phyloP scores from a whole-genome alignment of 2,888 invertebrate species.

The Andrena chrysosceles region DNA sequence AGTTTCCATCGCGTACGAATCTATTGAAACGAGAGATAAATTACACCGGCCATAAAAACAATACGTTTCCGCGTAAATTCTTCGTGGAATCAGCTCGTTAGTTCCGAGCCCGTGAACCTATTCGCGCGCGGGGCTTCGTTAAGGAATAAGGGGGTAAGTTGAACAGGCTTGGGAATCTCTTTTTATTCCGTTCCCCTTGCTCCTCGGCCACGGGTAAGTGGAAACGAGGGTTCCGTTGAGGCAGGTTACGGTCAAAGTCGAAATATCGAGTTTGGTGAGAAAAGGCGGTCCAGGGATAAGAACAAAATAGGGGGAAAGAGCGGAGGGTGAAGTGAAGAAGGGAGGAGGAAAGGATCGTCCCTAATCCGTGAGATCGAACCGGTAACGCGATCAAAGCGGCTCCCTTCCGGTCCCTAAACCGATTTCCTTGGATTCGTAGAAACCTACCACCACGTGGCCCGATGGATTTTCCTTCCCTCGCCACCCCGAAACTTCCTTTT shows the following conservation, averaged over 20 bases:
- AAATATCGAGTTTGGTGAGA: constrained; percentile 69
- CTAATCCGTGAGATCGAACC: constrained; percentile 77
- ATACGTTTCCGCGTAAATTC: not conserved
- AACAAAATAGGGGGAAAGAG: constrained; percentile 39
- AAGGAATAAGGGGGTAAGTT: constrained; percentile 19
- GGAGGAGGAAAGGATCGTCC: constrained; percentile 61
- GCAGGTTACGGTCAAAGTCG: constrained; percentile 66
- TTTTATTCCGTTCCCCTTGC: constrained; percentile 30
- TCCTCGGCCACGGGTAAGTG: constrained; percentile 7
- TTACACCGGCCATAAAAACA: not conserved
- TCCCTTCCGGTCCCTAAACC: constrained; percentile 75
- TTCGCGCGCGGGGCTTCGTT: constrained; percentile 7
- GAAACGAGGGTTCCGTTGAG: constrained; percentile 49
- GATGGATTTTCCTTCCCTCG: constrained; percentile 57
- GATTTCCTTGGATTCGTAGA: constrained; percentile 73
- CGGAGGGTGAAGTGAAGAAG: constrained; percentile 36
- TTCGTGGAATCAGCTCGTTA: not conserved
- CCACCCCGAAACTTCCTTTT: constrained; percentile 17
- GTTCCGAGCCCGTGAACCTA: not conserved
- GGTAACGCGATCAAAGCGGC: constrained; percentile 78
- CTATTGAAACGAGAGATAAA: too few relatives aligned
- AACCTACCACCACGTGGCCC: constrained; percentile 67
- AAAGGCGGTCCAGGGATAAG: constrained; percentile 58
- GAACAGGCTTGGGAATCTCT: constrained; percentile 28
- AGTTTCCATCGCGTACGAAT: too few relatives aligned